phyloP scores from a whole-genome alignment of 1,140 invertebrate species.

The Drosophila lacteicornis region DNA sequence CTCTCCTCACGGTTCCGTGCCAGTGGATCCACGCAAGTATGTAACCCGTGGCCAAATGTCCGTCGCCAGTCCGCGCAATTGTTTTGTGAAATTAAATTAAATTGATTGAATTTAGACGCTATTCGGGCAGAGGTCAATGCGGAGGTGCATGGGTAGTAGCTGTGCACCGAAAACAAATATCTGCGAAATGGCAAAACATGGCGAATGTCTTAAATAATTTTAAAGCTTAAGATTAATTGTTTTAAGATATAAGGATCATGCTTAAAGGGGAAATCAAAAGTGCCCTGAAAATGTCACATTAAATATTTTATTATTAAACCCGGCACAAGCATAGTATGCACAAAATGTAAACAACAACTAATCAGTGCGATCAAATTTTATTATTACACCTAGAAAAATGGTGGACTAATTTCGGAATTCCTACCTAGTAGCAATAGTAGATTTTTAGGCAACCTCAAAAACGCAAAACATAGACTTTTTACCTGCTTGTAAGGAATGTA shows the following conservation, averaged over 20 bases:
- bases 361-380: too few relatives aligned
- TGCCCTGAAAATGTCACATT: too few relatives aligned
- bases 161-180: slow-evolving; percentile 17
- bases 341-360: too few relatives aligned
- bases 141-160: slow-evolving; percentile 34
- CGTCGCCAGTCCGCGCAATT: slow-evolving; percentile 51
- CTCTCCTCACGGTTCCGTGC: slow-evolving; percentile 13
- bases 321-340: too few relatives aligned
- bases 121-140: slow-evolving; percentile 66
- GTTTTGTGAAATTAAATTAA: slow-evolving; percentile 82
- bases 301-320: too few relatives aligned
- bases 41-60: slow-evolving; percentile 24
- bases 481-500: too few relatives aligned
- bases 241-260: too few relatives aligned
- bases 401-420: too few relatives aligned
- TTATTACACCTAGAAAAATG: too few relatives aligned
- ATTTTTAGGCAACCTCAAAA: too few relatives aligned
- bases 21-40: slow-evolving; percentile 11
- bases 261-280: background rate
- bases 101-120: slow-evolving; percentile 78
- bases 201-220: slow-evolving; percentile 4
- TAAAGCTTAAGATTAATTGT: background rate
- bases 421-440: too few relatives aligned
- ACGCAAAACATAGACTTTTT: too few relatives aligned
- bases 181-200: background rate